Percentiles rank a stretch among this genome's conserved stretches.
These are phyloP conservation scores for Spicauda simplicius DNA, from an alignment of 2,888 invertebrate species.

Conservation along the genomic window DNA sequence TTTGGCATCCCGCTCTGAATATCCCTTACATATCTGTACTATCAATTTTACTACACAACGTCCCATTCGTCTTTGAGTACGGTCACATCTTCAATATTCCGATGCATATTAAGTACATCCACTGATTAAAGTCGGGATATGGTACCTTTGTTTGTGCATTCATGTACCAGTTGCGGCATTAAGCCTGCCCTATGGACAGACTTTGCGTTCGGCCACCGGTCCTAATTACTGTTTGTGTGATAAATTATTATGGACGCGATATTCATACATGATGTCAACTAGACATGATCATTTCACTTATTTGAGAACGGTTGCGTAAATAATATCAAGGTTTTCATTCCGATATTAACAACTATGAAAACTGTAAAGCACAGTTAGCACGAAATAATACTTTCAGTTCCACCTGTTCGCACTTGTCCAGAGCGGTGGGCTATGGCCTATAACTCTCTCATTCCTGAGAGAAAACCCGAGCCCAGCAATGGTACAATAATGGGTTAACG, in stretches of 20 bases:
- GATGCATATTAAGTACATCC: slow-evolving; percentile 16
- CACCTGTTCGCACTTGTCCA: too few species aligned
- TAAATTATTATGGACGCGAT: slow-evolving; percentile 6
- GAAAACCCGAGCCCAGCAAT: too few species aligned
- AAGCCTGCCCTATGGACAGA: background rate
- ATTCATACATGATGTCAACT: background rate
- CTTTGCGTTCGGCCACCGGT: background rate
- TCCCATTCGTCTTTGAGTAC: slow-evolving; percentile 25
- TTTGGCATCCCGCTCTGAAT: slow-evolving; percentile 10
- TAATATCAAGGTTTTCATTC: too few species aligned
- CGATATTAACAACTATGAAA: too few species aligned
- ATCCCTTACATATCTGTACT: slow-evolving; percentile 9
- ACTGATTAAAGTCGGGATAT: slow-evolving; percentile 49
- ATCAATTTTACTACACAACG: slow-evolving; percentile 21
- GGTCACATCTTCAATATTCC: slow-evolving; percentile 18
- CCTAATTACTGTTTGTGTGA: background rate
- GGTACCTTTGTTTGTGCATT: slow-evolving; percentile 48
- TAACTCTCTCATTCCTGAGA: too few species aligned
- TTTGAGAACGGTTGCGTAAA: too few species aligned
- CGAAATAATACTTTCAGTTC: too few species aligned
- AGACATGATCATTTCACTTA: too few species aligned
- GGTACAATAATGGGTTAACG: too few species aligned
- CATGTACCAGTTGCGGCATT: background rate
- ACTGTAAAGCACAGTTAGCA: too few species aligned
- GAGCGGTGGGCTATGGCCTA: too few species aligned